Evolutionary conservation across 2,113 vertebrate genomes (phyloP), one percentile per base, ranked within the genome.

Genomic region (Scartelaos histophorus): DNA sequence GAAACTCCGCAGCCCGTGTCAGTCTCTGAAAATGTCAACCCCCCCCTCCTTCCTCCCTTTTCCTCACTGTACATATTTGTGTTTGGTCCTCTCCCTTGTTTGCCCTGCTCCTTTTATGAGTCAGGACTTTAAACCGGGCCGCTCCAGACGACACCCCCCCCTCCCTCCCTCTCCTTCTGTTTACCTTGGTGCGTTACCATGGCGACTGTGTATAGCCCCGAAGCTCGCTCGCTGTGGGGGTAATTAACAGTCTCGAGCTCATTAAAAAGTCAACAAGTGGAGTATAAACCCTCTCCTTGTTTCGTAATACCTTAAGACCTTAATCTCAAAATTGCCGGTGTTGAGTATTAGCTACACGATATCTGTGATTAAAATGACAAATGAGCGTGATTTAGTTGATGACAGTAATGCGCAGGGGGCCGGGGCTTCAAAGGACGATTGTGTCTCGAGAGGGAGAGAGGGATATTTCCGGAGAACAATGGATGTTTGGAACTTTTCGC

Each of bases 401-500:
- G 61, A 64, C 9, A 35, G 16, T 34, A 64, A 64, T n/a, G n/a
- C 12, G 29, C 2, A 2, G 60, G 46, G 54, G 34, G 19, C 38
- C 51, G 57, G 73, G 82, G 61, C 7, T 74, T 83, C 67, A 80
- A 60, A 71, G 66, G 35, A 66, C 0, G 4, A 78, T 43, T 65
- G 1, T 29, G 70, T 78, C 68, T 85, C 82, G 66, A 0, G 62
- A 71, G 89, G 76, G 78, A 85, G 38, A 38, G 79, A 81, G 0
- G 56, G 79, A 88, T 76, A 69, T 87, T 89, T 90, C 88, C 90
- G 83, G 62, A 85, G 80, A 87, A 91, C 90, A 91, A 91, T 91
- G 86, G 60, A 69, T 74, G 87, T 85, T 81, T 78, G 82, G 80
- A 79, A 70, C 15, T 0, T 65, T 68, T 68, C 58, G 79, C 65